Evolutionary conservation across 2,888 invertebrate genomes (phyloP), one percentile per base, ranked within the genome.

Genomic region (Cephus nigrinus): DNA sequence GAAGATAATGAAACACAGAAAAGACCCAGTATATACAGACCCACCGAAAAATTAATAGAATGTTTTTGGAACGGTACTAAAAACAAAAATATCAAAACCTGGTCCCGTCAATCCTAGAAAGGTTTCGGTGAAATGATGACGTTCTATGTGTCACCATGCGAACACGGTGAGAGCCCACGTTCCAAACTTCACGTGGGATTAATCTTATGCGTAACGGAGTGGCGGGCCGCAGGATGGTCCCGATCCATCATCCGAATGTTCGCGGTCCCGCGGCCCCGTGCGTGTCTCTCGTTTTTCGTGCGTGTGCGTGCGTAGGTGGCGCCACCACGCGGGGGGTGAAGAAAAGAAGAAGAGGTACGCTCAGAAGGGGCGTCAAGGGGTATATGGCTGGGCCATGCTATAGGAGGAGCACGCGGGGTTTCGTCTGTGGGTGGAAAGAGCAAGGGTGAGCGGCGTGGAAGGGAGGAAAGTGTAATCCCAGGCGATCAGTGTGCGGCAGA

Each of bases 401-500:
- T 55, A 71, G 71, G 71, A 33, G 71, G 71, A 71, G 71, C 71
- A 33, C 71, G 33, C 75, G 71, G 55, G 55, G 77, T 77, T 69
- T 76, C 76, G 30, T 15, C 73, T 30, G 36, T 35, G 55, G 68
- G 69, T 71, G 75, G 75, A 71, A 78, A 33, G 23, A 75, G 74
- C 75, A 74, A 69, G 33, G 11, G 74, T 32, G 33, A 33, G 35
- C 74, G 74, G 30, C n/a, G 74, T 35, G 33, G 74, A 84, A 80
- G 78, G 80, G 81, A 81, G 73, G 80, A 81, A 80, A 80, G 85
- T 83, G 83, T 86, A 87, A 90, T 90, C 88, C 88, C 86, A 86
- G 85, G 87, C 89, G 90, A 91, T 90, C 89, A 88, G 88, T 85
- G 87, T 85, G 89, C 89, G 89, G 90, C 89, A 91, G 92, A 92